These are phyloP conservation scores for Conops quadrifasciatus DNA, from an alignment of 2,888 invertebrate genomes.

Conservation along the genomic window DNA sequence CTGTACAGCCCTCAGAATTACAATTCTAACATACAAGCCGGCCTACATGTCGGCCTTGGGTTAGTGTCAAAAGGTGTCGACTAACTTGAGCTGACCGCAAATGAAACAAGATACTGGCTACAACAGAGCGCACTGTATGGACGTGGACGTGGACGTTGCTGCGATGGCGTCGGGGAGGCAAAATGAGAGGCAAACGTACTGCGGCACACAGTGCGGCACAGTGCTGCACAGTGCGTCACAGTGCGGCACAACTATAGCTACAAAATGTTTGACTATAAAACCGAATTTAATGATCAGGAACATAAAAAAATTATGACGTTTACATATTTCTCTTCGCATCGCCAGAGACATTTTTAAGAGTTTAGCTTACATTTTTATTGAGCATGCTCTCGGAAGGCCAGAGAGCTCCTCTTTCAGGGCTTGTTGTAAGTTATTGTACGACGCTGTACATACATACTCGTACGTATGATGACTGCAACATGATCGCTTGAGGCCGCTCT, in stretches of 20 bases:
- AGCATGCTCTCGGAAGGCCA: constrained; percentile 12
- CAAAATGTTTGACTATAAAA: constrained; percentile 33
- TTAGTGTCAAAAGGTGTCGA: background rate
- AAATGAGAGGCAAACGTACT: no score
- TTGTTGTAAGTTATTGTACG: background rate
- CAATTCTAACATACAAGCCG: background rate
- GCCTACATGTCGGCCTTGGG: background rate
- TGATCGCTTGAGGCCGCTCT: background rate
- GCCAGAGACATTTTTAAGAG: background rate
- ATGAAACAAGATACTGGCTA: constrained; percentile 4
- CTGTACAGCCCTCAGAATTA: no score
- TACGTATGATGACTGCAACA: background rate
- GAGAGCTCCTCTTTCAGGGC: background rate
- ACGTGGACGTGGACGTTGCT: no score
- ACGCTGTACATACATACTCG: background rate
- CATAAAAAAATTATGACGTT: constrained; percentile 40
- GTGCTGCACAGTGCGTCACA: constrained; percentile 2
- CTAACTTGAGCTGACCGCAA: background rate
- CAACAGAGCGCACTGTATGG: no score
- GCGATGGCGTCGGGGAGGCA: no score
- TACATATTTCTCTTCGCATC: constrained; percentile 25
- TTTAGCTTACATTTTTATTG: constrained; percentile 28
- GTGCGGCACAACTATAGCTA: background rate
- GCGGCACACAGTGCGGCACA: no score
- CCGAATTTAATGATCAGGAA: constrained; percentile 37